Evolutionary conservation across 2,113 vertebrate genomes (phyloP).

Genomic region (Odocoileus hemionus): DNA sequence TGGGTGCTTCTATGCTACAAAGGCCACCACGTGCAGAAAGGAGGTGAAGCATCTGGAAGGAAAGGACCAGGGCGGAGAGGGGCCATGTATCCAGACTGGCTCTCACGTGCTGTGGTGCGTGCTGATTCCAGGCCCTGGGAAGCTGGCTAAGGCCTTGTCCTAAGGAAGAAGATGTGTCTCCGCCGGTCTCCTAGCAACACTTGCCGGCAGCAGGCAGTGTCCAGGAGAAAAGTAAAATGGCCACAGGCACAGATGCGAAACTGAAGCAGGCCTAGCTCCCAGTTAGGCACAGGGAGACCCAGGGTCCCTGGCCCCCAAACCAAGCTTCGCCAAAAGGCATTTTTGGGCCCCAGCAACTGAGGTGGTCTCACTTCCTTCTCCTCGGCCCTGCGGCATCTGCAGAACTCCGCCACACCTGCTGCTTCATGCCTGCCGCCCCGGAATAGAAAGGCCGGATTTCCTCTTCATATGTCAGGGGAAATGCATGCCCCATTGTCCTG

Average conservation of each 20-base stretch:
- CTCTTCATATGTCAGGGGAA: neutral
- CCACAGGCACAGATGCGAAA: neutral
- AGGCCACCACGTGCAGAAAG: neutral
- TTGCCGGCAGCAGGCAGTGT: constrained; percentile 32
- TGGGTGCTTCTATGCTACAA: neutral
- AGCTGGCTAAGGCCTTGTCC: constrained; percentile 47
- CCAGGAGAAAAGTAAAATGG: neutral
- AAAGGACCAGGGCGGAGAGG: neutral
- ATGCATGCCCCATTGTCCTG: neutral
- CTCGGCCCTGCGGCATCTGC: too few species aligned
- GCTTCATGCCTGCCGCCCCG: accelerated
- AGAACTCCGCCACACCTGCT: neutral
- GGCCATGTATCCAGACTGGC: neutral
- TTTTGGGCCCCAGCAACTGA: accelerated
- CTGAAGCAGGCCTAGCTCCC: neutral
- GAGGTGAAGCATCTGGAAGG: neutral
- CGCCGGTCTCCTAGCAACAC: constrained; percentile 73
- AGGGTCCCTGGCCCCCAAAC: neutral
- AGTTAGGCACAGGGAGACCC: accelerated
- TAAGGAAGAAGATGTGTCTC: constrained; percentile 48
- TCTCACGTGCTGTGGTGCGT: neutral
- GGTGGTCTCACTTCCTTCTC: neutral
- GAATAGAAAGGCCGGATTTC: accelerated
- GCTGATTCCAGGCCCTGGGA: neutral
- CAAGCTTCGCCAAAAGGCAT: neutral